Conservation (phyloP, 2,888 invertebrate genomes). For the Trilocha varians region DNA sequence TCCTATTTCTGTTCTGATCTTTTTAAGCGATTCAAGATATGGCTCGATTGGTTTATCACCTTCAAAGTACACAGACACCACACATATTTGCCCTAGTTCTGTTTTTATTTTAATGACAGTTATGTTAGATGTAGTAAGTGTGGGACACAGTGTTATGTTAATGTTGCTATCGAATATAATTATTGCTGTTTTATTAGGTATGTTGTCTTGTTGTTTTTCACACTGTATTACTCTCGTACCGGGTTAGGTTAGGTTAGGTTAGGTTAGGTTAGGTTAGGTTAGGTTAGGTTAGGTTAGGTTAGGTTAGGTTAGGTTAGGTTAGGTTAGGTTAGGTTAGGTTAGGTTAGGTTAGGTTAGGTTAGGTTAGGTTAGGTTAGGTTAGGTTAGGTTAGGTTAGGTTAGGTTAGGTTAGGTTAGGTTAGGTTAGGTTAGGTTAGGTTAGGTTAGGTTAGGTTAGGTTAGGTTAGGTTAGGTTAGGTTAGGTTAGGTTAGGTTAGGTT, state of each 20-base stretch:
- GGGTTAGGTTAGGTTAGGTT: conserved; percentile 12
- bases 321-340: conserved; percentile 12
- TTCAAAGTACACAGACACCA: too few species aligned
- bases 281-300: conserved; percentile 11
- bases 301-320: conserved; percentile 12
- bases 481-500: conserved; percentile 12
- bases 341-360: conserved; percentile 13
- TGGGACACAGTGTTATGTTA: too few species aligned
- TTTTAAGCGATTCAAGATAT: too few species aligned
- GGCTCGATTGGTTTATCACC: too few species aligned
- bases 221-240: too few species aligned
- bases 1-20: too few species aligned
- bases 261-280: conserved; percentile 10
- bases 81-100: too few species aligned
- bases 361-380: conserved; percentile 13
- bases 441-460: conserved; percentile 11
- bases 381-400: conserved; percentile 12
- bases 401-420: conserved; percentile 12
- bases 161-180: too few species aligned
- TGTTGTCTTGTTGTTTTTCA: conserved; percentile 11
- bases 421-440: conserved; percentile 13
- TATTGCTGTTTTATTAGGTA: neutral
- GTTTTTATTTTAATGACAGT: too few species aligned
- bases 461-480: conserved; percentile 12
- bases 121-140: too few species aligned